A percentile compares a stretch with the other conserved stretches of the same genome.
Conservation (phyloP, 1,140 invertebrate species). For the Drosophila santomea region DNA sequence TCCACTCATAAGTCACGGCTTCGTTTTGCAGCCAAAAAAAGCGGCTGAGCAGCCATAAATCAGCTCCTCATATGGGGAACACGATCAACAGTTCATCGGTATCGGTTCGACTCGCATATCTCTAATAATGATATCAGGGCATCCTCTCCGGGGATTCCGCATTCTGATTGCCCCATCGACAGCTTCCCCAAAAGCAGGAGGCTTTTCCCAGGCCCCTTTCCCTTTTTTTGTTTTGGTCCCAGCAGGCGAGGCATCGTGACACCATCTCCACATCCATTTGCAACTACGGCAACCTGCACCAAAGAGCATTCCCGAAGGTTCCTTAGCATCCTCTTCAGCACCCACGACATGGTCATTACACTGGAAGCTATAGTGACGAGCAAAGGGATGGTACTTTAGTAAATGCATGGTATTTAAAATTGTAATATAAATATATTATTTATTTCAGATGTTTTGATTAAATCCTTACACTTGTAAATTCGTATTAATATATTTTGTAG, state of each 20-base stretch:
- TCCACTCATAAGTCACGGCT: slow-evolving; percentile 73
- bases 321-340: slow-evolving; percentile 2
- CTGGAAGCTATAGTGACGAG: background rate
- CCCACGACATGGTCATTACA: background rate
- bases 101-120: slow-evolving; percentile 9
- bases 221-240: slow-evolving; percentile 22
- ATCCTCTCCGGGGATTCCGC: slow-evolving; percentile 8
- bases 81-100: slow-evolving; percentile 3
- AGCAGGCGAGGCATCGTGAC: slow-evolving; percentile 56
- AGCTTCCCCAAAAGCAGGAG: slow-evolving; percentile 7
- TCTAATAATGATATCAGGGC: slow-evolving; percentile 51
- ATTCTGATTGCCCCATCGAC: slow-evolving; percentile 6
- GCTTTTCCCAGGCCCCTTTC: slow-evolving; percentile 45
- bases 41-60: slow-evolving; percentile 33
- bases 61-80: slow-evolving; percentile 22
- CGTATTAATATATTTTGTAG: too few relatives aligned
- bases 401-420: background rate
- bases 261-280: slow-evolving; percentile 43
- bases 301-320: slow-evolving; percentile 30
- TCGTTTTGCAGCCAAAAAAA: slow-evolving; percentile 32
- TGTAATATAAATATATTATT: background rate
- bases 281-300: slow-evolving; percentile 30
- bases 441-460: too few relatives aligned
- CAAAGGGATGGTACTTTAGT: background rate
- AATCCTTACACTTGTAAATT: too few relatives aligned